A percentile compares a stretch with the other conserved stretches of the same genome.
These are phyloP conservation scores for Ancistrus triradiatus DNA, from an alignment of 2,113 vertebrate species.

Conservation along the genomic window DNA sequence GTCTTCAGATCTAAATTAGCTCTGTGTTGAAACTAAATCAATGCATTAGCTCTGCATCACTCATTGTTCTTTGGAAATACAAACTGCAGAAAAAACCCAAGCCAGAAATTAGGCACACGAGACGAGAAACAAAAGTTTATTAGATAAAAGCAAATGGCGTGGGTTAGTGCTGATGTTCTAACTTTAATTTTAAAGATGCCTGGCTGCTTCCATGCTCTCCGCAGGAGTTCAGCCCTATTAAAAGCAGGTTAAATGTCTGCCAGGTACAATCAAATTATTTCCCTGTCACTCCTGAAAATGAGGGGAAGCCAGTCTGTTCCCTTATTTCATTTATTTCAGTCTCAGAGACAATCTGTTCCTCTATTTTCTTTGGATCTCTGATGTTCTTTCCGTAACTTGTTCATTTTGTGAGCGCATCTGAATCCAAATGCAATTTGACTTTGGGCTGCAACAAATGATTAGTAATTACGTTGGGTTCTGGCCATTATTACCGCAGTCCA, in stretches of 20 bases:
- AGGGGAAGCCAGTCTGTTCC: slow-evolving; percentile 60
- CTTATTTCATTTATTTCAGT: slow-evolving; percentile 63
- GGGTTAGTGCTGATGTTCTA: background rate
- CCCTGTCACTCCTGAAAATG: slow-evolving; percentile 54
- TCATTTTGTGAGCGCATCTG: slow-evolving; percentile 54
- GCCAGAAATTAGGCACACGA: too few species aligned
- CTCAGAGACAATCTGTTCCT: slow-evolving; percentile 53
- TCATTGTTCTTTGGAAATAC: too few species aligned
- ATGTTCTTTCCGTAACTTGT: slow-evolving; percentile 50
- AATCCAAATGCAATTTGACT: slow-evolving; percentile 59
- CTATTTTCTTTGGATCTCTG: slow-evolving; percentile 42
- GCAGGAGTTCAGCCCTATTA: slow-evolving; percentile 53
- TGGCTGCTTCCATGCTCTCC: slow-evolving; percentile 31
- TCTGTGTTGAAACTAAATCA: background rate
- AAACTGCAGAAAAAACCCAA: too few species aligned
- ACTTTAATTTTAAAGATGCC: slow-evolving; percentile 7
- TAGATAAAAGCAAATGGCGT: background rate
- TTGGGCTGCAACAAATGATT: slow-evolving; percentile 48
- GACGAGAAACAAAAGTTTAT: too few species aligned
- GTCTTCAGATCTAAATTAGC: slow-evolving; percentile 36
- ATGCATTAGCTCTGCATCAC: too few species aligned
- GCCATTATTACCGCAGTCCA: slow-evolving; percentile 23
- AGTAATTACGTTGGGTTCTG: slow-evolving; percentile 49
- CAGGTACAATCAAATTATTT: slow-evolving; percentile 61
- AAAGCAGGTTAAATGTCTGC: slow-evolving; percentile 51